Evolutionary conservation across 2,888 invertebrate species (phyloP).

Genomic region (Polydrusus tereticollis): DNA sequence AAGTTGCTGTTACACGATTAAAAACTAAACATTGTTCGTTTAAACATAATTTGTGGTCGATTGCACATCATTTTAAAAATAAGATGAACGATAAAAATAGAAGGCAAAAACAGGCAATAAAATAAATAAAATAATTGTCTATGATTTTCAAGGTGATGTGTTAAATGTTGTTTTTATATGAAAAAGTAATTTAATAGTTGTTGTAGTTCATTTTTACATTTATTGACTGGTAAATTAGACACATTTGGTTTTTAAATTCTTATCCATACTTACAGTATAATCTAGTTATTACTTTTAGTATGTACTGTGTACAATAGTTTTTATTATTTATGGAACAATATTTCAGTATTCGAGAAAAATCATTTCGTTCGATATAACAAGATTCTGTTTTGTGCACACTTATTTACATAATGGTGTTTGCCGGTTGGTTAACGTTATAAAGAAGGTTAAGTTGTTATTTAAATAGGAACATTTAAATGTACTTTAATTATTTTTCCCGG

Average conservation of each 20-base stretch:
- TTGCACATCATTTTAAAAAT: conserved; percentile 12
- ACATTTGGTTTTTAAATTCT: conserved; percentile 10
- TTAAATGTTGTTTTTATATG: neutral
- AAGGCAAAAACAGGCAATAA: neutral
- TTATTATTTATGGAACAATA: conserved; percentile 51
- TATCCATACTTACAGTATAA: conserved; percentile 57
- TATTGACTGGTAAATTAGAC: conserved; percentile 24
- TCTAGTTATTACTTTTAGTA: conserved; percentile 62
- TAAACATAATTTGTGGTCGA: neutral
- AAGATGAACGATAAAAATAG: neutral
- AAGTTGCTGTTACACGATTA: conserved; percentile 5
- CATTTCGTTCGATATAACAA: neutral
- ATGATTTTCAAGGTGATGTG: conserved; percentile 13
- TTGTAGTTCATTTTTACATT: conserved; percentile 44
- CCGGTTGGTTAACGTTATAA: conserved; percentile 10
- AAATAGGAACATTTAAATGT: conserved; percentile 13
- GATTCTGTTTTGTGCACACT: neutral
- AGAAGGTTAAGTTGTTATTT: conserved; percentile 12
- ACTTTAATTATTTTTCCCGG: conserved; percentile 9
- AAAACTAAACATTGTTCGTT: too few relatives aligned
- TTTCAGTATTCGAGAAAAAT: conserved; percentile 54
- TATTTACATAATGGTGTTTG: conserved; percentile 5
- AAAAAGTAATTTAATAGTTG: conserved; percentile 46
- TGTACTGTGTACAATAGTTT: conserved; percentile 66
- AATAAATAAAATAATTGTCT: neutral